These are phyloP conservation scores for Chloropsis hardwickii DNA, from an alignment of 2,113 vertebrate genomes.

Conservation along the genomic window DNA sequence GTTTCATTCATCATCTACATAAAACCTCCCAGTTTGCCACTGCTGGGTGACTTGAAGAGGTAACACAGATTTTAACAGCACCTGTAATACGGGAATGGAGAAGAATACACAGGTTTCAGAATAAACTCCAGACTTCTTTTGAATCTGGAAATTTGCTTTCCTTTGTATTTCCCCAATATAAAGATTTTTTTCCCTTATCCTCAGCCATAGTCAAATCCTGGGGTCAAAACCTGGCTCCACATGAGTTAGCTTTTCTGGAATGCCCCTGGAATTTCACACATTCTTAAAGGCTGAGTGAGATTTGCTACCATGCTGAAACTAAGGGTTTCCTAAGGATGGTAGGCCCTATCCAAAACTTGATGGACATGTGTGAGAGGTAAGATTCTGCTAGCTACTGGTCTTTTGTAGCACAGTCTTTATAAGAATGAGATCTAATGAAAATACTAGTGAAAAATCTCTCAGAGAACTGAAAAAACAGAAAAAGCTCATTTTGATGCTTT, in stretches of 20 bases:
- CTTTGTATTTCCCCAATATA: neutral
- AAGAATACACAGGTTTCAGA: neutral
- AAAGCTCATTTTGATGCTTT: neutral
- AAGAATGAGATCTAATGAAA: neutral
- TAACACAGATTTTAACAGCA: neutral
- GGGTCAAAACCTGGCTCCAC: neutral
- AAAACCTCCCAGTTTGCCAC: neutral
- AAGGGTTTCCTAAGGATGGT: neutral
- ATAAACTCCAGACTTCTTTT: neutral
- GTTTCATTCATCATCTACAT: neutral
- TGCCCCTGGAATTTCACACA: neutral
- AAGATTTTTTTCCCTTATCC: neutral
- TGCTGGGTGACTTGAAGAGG: neutral
- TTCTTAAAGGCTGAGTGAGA: neutral
- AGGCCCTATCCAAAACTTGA: neutral
- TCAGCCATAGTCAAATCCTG: neutral
- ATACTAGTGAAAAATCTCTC: neutral
- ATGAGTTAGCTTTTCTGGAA: neutral
- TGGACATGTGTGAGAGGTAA: neutral
- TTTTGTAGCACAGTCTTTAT: neutral
- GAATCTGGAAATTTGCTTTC: neutral
- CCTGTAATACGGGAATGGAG: neutral
- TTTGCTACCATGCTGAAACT: neutral
- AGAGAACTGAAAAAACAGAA: neutral
- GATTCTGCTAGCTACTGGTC: neutral